Evolutionary conservation across 2,888 invertebrate species (phyloP), one percentile per base, ranked within the genome.

Genomic region (Eumacrocentrus americanus): DNA sequence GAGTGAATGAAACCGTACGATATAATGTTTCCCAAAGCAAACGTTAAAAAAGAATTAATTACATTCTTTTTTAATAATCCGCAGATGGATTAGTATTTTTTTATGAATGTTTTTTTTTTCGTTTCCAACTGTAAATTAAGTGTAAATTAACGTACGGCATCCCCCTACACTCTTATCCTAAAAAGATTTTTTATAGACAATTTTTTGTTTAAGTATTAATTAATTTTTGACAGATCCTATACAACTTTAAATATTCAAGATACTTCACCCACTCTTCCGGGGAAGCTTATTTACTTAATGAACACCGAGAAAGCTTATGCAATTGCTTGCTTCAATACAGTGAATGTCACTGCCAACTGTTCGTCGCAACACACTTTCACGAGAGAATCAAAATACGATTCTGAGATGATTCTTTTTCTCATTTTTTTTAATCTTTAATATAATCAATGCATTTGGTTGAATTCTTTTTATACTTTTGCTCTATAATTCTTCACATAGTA

Each of bases 301-400:
- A 64, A 69, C 69, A 68, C 65, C 66, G 64, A 70, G 68, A 68
- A 68, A 70, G 66, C 67, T 68, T 63, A 65, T 62, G 62, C 54
- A 66, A 64, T 62, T 58, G 65, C 54, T 65, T 63, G 52, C 58
- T 62, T 67, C 58, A 56, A 50, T 54, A 55, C 59, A 65, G 60
- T 60, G 51, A 54, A 53, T 58, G 55, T 52, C 37, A 51, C 46
- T 51, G 44, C 40, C 29, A 29, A 29, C 29, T 29, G 23, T 58
- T 42, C 16, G 23, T n/a, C 34, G 14, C 9, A 42, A 50, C 42
- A 44, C 48, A 54, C 58, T 59, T 51, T 51, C 58, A 56, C 38
- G 56, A 55, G 60, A 58, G 35, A 25, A 40, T 52, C 18, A 42
- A 55, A 60, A 58, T 54, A 52, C 9, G 23, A 55, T 58, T 60